Percentiles rank a stretch among this genome's conserved stretches.
Conservation (phyloP, 2,797 vertebrate genomes). For the Arremon aurantiirostris region DNA sequence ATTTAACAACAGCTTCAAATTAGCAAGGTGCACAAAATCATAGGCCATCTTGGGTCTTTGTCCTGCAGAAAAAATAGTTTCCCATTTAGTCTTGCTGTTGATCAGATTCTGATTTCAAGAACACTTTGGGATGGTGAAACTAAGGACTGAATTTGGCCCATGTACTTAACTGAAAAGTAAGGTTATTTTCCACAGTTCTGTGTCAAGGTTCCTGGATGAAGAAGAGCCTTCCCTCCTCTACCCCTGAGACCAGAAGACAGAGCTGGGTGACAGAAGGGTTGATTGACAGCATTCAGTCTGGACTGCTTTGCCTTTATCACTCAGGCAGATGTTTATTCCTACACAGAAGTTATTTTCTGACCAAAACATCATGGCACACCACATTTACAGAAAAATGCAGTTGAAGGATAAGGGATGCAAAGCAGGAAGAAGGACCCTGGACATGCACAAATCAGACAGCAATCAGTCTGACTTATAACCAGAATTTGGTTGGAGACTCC, state of each 20-base stretch:
- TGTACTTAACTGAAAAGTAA: background rate
- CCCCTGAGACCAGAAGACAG: background rate
- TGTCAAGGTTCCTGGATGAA: background rate
- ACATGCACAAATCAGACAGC: background rate
- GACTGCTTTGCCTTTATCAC: background rate
- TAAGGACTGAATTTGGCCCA: background rate
- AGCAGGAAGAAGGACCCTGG: background rate
- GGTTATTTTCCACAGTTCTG: background rate
- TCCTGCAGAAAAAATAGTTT: background rate
- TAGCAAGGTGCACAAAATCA: background rate
- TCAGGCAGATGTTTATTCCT: background rate
- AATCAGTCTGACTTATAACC: background rate
- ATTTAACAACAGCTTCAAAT: background rate
- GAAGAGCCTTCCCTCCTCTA: background rate
- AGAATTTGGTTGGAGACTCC: background rate
- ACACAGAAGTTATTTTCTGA: background rate
- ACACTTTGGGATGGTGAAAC: background rate
- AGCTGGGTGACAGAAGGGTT: background rate
- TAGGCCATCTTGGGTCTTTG: background rate
- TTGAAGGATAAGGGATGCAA: background rate
- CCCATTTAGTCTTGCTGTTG: background rate
- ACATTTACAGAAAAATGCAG: background rate
- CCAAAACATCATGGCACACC: background rate
- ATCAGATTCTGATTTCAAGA: background rate
- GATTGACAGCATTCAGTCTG: background rate